These are phyloP conservation scores for Polyodon spathula DNA, from an alignment of 2,113 vertebrate genomes.

Conservation along the genomic window DNA sequence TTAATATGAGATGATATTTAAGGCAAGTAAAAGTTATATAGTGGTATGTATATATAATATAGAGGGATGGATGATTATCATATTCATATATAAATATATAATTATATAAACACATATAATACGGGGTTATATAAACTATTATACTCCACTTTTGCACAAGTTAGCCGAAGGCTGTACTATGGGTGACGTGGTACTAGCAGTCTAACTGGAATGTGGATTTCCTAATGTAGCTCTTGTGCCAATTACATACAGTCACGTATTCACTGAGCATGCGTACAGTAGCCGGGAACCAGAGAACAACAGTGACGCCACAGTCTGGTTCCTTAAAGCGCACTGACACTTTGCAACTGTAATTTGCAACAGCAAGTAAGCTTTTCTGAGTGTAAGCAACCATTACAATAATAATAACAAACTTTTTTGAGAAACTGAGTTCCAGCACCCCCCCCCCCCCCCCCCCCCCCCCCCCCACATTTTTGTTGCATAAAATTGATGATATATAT, in stretches of 20 bases:
- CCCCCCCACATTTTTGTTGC: no score
- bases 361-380: no score
- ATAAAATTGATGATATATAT: no score
- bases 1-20: no score
- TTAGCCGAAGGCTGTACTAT: constrained; percentile 25
- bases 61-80: no score
- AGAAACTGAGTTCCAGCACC: no score
- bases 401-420: no score
- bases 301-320: constrained; percentile 17
- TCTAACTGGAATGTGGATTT: constrained; percentile 47
- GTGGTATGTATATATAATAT: no score
- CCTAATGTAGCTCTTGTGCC: constrained; percentile 31
- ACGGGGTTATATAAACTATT: constrained; percentile 26
- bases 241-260: constrained; percentile 39
- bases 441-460: no score
- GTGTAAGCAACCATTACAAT: no score
- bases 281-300: constrained; percentile 19
- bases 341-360: not conserved
- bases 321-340: constrained; percentile 20
- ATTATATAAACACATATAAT: not conserved
- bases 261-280: constrained; percentile 30
- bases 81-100: no score
- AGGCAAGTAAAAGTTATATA: no score
- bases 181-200: constrained; percentile 35
- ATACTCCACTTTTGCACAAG: constrained; percentile 32